Conservation (phyloP, 1,140 invertebrate species). For the Papilio glaucus region DNA sequence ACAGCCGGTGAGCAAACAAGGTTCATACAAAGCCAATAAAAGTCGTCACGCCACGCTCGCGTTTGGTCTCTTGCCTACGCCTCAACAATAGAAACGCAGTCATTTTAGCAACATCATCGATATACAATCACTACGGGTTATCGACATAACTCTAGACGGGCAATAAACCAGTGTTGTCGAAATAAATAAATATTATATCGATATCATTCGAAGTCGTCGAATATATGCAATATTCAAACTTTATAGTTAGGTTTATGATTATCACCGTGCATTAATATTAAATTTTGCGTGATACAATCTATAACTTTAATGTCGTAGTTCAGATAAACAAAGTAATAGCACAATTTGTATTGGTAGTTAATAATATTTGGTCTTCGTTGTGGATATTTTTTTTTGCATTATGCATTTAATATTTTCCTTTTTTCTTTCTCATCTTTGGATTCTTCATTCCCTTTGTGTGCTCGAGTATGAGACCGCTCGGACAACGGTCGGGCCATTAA, state of each 20-base stretch:
- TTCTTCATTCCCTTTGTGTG: no score
- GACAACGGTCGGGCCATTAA: no score
- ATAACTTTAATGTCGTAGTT: background rate
- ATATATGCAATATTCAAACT: conserved; percentile 12
- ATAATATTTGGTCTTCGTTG: no score
- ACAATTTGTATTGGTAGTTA: background rate
- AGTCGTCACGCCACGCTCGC: conserved; percentile 53
- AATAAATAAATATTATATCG: conserved; percentile 13
- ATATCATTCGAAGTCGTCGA: conserved; percentile 19
- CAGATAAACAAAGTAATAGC: background rate
- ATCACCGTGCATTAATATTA: conserved; percentile 26
- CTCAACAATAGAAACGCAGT: conserved; percentile 50
- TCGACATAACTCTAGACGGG: conserved; percentile 35
- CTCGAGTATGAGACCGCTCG: no score
- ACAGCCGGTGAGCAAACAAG: conserved; percentile 47
- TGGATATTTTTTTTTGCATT: no score
- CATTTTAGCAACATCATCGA: conserved; percentile 55
- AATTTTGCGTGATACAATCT: conserved; percentile 29
- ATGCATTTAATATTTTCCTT: no score
- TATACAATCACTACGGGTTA: conserved; percentile 37
- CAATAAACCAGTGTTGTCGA: conserved; percentile 23
- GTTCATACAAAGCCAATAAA: conserved; percentile 56
- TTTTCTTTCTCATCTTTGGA: no score
- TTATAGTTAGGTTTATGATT: conserved; percentile 34
- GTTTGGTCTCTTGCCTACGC: conserved; percentile 42